Percentiles rank a stretch among this genome's conserved stretches.
Conservation (phyloP, 2,797 vertebrate genomes). For the Phoeniculus purpureus region DNA sequence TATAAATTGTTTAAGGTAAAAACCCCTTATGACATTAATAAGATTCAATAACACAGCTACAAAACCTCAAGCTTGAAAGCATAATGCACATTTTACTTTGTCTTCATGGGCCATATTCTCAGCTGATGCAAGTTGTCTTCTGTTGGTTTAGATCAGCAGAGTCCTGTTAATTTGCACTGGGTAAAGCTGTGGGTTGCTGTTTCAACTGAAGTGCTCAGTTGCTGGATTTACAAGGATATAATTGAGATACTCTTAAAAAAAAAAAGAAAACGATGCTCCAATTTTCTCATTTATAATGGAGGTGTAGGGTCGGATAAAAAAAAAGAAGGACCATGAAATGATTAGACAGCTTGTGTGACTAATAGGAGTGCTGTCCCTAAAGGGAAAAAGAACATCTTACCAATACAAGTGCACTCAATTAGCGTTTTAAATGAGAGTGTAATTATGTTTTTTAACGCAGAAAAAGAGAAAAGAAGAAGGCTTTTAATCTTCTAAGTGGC, state of each 20-base stretch:
- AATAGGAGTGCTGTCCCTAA: slow-evolving; percentile 75
- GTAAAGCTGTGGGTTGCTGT: background rate
- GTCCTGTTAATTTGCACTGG: background rate
- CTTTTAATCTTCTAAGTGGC: slow-evolving; percentile 72
- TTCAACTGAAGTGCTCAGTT: slow-evolving; percentile 29
- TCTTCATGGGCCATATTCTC: background rate
- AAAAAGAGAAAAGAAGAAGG: slow-evolving; percentile 27
- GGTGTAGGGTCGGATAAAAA: slow-evolving; percentile 14
- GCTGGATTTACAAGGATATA: slow-evolving; percentile 50
- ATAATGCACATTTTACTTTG: background rate
- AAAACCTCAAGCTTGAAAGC: background rate
- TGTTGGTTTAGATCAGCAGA: background rate
- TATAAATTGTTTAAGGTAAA: accelerated
- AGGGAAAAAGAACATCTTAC: slow-evolving; percentile 69
- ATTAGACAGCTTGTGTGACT: slow-evolving; percentile 73
- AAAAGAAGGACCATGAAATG: slow-evolving; percentile 51
- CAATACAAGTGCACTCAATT: slow-evolving; percentile 72
- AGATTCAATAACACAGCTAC: background rate
- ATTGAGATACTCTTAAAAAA: slow-evolving; percentile 39
- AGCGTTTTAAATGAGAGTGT: slow-evolving; percentile 76
- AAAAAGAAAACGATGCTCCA: background rate
- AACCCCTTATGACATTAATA: background rate
- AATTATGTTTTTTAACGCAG: slow-evolving; percentile 67
- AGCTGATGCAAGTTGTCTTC: background rate
- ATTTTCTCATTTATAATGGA: slow-evolving; percentile 68